Evolutionary conservation across 92 coral and sea anemone species (phyloP).

Genomic region (Phymanthus crucifer): DNA sequence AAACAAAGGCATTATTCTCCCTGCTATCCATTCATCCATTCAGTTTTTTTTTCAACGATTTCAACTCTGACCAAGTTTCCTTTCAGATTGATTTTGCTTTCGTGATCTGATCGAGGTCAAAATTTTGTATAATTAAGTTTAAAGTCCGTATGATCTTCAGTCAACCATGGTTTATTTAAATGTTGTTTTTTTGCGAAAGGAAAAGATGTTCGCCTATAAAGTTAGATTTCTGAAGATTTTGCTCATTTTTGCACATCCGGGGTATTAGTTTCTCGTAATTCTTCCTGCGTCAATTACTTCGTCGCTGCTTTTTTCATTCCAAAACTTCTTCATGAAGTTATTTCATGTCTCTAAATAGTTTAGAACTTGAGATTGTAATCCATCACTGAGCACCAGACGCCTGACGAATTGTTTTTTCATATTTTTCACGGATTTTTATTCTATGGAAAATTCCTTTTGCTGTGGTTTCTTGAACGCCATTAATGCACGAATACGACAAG

Average conservation of each 20-base stretch:
- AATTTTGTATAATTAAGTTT: not conserved
- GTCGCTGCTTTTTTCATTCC: not conserved
- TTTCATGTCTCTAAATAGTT: not conserved
- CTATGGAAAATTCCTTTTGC: not conserved
- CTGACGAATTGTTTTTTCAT: not conserved
- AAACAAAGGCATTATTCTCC: not conserved
- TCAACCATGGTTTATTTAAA: not conserved
- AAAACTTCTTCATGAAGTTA: not conserved
- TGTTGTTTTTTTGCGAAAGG: not conserved
- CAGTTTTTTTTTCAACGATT: not conserved
- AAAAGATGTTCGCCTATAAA: not conserved
- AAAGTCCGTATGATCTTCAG: not conserved
- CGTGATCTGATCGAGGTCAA: not conserved
- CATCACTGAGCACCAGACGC: slow-evolving; percentile 4
- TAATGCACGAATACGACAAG: not conserved
- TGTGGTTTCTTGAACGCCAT: not conserved
- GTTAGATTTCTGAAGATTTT: not conserved
- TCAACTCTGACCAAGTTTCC: not conserved
- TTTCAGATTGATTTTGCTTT: not conserved
- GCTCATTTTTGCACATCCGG: slow-evolving; percentile 1
- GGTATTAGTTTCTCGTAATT: not conserved
- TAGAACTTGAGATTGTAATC: not conserved
- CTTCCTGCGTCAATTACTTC: not conserved
- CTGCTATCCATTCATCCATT: not conserved
- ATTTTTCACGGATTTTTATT: not conserved